A percentile compares a stretch with the other conserved stretches of the same genome.
Conservation (phyloP, 2,113 vertebrate genomes). For the Lepidothrix coronata region DNA sequence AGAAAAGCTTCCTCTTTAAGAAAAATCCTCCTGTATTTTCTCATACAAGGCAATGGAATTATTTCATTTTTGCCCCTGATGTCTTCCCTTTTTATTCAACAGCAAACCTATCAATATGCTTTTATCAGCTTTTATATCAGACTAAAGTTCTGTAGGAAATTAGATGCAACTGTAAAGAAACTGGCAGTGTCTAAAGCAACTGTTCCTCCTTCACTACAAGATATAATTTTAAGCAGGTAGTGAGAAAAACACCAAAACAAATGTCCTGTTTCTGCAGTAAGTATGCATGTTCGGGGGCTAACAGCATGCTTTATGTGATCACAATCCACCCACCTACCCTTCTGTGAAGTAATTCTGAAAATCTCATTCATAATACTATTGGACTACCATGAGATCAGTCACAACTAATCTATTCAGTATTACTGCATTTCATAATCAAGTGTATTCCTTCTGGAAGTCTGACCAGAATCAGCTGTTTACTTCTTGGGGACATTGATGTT, state of each 20-base stretch:
- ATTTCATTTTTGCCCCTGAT: not conserved
- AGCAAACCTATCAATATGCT: not conserved
- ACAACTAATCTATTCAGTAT: conserved; percentile 37
- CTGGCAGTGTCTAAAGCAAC: not conserved
- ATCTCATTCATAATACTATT: conserved; percentile 12
- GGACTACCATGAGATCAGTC: conserved; percentile 28
- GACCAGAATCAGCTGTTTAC: conserved; percentile 37
- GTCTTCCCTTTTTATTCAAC: not conserved
- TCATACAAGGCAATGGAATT: not conserved
- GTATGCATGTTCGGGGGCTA: not conserved
- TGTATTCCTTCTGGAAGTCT: conserved; percentile 47
- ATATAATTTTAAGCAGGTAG: not conserved
- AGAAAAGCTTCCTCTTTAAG: not conserved
- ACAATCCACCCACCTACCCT: accelerated
- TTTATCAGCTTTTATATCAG: not conserved
- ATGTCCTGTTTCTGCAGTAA: not conserved
- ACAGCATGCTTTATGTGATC: not conserved
- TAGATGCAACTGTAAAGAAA: not conserved
- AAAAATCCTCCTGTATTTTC: not conserved
- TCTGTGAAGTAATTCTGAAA: conserved; percentile 38
- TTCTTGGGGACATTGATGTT: not conserved
- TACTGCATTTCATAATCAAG: conserved; percentile 43
- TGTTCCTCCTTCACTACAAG: not conserved
- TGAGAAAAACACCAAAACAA: not conserved
- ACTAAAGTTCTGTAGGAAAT: not conserved